Percentiles rank a stretch among this genome's conserved stretches.
These are phyloP conservation scores for Globicephala melas DNA, from an alignment of 2,113 vertebrate genomes.

Conservation along the genomic window DNA sequence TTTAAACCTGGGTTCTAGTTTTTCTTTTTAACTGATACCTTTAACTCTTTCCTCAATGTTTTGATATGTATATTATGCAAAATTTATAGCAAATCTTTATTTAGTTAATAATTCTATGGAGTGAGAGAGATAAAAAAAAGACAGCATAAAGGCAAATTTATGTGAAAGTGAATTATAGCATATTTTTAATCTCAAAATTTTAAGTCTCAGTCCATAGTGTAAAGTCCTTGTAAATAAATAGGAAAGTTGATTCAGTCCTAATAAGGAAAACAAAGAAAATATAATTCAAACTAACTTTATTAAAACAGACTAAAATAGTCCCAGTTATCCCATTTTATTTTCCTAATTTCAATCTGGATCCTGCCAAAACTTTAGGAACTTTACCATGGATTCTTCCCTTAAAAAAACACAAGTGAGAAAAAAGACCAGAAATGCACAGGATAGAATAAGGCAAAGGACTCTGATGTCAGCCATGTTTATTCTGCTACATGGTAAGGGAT, in stretches of 20 bases:
- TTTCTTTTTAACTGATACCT: not conserved
- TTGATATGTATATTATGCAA: not conserved
- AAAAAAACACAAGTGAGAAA: not conserved
- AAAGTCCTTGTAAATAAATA: not conserved
- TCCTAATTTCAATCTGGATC: not conserved
- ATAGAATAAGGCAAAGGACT: not conserved
- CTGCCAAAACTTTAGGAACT: not conserved
- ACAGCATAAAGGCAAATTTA: not conserved
- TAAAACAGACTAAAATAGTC: not conserved
- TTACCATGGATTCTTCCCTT: not conserved
- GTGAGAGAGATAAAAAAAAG: not conserved
- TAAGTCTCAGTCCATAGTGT: not conserved
- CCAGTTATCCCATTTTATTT: not conserved
- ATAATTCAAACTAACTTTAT: slow-evolving; percentile 17
- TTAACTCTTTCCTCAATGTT: not conserved
- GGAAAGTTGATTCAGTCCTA: not conserved
- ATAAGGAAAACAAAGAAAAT: slow-evolving; percentile 17
- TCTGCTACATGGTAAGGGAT: not conserved
- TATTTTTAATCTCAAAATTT: not conserved
- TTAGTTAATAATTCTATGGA: not conserved
- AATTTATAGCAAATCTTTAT: not conserved
- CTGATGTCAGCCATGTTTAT: not conserved
- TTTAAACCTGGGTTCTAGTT: not conserved
- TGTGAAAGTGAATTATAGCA: not conserved
- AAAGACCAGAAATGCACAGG: not conserved